phyloP scores from a whole-genome alignment of 2,797 vertebrate species.

The Anniella stebbinsi region DNA sequence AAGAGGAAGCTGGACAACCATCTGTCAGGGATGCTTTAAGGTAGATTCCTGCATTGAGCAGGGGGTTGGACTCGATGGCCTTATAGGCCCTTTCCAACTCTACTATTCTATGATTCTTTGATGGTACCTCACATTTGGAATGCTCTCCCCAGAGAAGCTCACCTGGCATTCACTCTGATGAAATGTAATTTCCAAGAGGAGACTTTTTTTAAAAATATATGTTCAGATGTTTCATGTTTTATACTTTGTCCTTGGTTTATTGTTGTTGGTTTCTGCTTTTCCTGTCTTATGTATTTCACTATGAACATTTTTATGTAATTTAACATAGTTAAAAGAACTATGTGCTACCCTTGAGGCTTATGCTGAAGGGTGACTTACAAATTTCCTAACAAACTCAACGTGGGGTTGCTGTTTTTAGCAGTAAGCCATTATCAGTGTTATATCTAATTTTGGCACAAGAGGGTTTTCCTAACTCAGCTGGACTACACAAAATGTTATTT shows the following conservation, averaged over 20 bases:
- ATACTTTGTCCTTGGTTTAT: neutral
- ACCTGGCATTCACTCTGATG: neutral
- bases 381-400: neutral
- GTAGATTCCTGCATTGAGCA: no score
- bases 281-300: neutral
- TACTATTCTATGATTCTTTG: no score
- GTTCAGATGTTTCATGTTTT: neutral
- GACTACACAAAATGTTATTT: neutral
- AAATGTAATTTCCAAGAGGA: neutral
- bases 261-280: neutral
- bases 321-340: no score
- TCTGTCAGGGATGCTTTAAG: no score
- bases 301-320: neutral
- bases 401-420: neutral
- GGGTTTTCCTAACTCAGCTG: neutral
- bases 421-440: neutral
- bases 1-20: no score
- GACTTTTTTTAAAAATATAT: no score
- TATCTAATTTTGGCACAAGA: accelerated
- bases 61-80: no score
- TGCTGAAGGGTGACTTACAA: neutral
- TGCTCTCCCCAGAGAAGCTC: neutral
- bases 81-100: no score
- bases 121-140: neutral
- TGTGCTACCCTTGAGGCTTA: no score